phyloP scores from a whole-genome alignment of 1,140 invertebrate genomes.

The Hyles euphorbiae region DNA sequence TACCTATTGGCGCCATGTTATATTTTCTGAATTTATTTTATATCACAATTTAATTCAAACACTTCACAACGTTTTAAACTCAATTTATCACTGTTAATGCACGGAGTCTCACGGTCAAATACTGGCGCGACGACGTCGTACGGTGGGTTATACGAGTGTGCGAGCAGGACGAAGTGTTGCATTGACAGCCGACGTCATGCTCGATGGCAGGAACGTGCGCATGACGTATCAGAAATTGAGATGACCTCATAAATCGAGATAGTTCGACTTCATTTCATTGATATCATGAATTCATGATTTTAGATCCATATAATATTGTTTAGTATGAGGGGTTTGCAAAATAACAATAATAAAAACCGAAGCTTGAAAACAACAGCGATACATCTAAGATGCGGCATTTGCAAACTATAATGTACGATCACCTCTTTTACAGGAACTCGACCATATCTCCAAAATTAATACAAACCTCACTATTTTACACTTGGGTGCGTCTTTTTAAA shows the following conservation, averaged over 20 bases:
- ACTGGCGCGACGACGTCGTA: conserved; percentile 18
- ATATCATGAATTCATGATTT: too few species aligned
- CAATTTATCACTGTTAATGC: conserved; percentile 14
- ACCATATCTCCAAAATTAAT: conserved; percentile 75
- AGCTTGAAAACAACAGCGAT: too few species aligned
- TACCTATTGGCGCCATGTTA: conserved; percentile 64
- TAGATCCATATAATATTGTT: too few species aligned
- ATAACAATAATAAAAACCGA: too few species aligned
- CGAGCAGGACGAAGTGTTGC: conserved; percentile 25
- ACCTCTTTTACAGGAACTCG: conserved; percentile 78
- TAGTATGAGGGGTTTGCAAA: too few species aligned
- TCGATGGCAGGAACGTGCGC: conserved; percentile 11
- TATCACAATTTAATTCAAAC: conserved; percentile 5
- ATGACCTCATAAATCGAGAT: conserved; percentile 5
- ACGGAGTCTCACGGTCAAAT: conserved; percentile 28
- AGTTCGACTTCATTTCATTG: background rate
- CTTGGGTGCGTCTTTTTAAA: conserved; percentile 75
- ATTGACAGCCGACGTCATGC: conserved; percentile 47
- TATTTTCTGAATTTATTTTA: background rate
- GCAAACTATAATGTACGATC: too few species aligned
- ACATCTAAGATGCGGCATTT: too few species aligned
- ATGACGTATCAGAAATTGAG: conserved; percentile 17
- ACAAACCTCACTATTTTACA: conserved; percentile 80
- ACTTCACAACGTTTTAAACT: conserved; percentile 11
- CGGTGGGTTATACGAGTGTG: conserved; percentile 28